Evolutionary conservation across 2,888 invertebrate species (phyloP).

Genomic region (Diplazon laetatorius): DNA sequence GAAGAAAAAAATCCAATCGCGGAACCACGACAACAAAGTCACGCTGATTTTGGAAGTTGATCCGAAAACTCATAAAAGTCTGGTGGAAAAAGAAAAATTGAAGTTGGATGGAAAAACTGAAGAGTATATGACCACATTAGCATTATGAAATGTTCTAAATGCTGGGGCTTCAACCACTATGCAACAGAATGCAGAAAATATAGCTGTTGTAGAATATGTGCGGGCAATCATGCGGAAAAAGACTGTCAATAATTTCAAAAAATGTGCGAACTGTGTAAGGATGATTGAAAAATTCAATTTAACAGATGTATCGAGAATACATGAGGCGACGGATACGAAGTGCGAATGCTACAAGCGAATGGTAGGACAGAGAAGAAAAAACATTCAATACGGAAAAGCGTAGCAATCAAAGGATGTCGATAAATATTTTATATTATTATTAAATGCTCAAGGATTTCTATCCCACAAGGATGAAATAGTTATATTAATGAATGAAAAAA

Average conservation of each 20-base stretch:
- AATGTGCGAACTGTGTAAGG: slow-evolving; percentile 52
- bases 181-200: slow-evolving; percentile 52
- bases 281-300: slow-evolving; percentile 15
- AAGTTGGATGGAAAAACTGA: slow-evolving; percentile 57
- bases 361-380: not conserved
- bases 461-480: slow-evolving; percentile 62
- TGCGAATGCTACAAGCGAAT: slow-evolving; percentile 19
- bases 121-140: slow-evolving; percentile 40
- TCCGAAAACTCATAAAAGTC: slow-evolving; percentile 38
- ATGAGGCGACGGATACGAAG: slow-evolving; percentile 46
- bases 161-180: slow-evolving; percentile 1
- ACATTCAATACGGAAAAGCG: slow-evolving; percentile 8
- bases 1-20: not conserved
- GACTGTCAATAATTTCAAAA: slow-evolving; percentile 43
- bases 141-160: slow-evolving; percentile 48
- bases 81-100: slow-evolving; percentile 42
- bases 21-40: not conserved
- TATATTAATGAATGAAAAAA: slow-evolving; percentile 30
- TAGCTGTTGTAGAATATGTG: slow-evolving; percentile 51
- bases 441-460: slow-evolving; percentile 50
- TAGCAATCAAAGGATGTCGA: slow-evolving; percentile 4
- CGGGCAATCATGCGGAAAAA: slow-evolving; percentile 40
- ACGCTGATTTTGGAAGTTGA: slow-evolving; percentile 40
- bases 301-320: slow-evolving; percentile 11
- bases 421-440: slow-evolving; percentile 14